These are phyloP conservation scores for Yponomeuta plumbellus DNA, from an alignment of 2,888 invertebrate species.

Conservation along the genomic window DNA sequence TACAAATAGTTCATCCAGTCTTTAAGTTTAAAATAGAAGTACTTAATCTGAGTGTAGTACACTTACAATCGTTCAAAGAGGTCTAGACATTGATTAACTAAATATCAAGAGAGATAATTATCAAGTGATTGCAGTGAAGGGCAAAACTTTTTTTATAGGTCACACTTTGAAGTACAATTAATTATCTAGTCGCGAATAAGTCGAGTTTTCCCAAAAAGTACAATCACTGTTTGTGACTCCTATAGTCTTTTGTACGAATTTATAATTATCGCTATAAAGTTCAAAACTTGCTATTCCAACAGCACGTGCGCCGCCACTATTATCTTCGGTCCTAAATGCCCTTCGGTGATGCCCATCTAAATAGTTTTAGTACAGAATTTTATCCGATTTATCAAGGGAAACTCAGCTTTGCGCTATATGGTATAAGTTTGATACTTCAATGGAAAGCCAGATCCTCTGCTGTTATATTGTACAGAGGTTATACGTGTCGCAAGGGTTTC, in stretches of 20 bases:
- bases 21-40: background rate
- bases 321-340: background rate
- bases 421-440: background rate
- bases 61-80: no score
- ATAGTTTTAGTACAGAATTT: background rate
- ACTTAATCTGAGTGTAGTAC: no score
- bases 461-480: slow-evolving; percentile 2
- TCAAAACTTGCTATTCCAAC: slow-evolving; percentile 2
- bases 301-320: slow-evolving; percentile 2
- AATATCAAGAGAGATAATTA: background rate
- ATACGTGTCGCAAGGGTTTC: slow-evolving; percentile 14
- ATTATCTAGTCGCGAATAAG: background rate
- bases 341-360: slow-evolving; percentile 1
- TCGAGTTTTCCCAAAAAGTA: no score
- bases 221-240: no score
- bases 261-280: background rate
- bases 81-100: background rate
- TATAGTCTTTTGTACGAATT: background rate
- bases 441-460: slow-evolving; percentile 11
- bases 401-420: background rate
- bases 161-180: background rate
- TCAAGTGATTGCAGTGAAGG: background rate
- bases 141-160: background rate
- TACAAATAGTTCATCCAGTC: background rate
- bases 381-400: background rate